Conservation (phyloP, 1,140 invertebrate genomes). For the Lepidurus arcticus region DNA sequence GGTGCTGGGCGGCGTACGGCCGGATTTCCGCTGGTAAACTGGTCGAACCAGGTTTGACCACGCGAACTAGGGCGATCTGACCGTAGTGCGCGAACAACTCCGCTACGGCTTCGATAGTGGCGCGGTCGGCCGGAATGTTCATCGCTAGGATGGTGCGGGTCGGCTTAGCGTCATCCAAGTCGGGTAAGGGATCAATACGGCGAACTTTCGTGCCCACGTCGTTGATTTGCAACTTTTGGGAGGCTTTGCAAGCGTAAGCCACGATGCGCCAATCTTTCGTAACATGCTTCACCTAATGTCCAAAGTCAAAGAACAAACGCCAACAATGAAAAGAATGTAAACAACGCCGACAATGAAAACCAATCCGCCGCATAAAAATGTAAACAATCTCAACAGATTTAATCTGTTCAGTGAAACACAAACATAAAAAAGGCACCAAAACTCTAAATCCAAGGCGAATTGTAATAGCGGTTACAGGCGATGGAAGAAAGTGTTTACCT, state of each 20-base stretch:
- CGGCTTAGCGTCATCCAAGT: constrained; percentile 78
- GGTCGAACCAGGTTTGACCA: constrained; percentile 76
- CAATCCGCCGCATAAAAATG: too few species aligned
- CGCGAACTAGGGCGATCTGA: constrained; percentile 77
- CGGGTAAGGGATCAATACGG: constrained; percentile 73
- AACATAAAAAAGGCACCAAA: too few species aligned
- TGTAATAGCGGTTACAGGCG: too few species aligned
- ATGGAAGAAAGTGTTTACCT: constrained; percentile 51
- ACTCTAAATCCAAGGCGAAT: too few species aligned
- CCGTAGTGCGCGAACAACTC: constrained; percentile 79
- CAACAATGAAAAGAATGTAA: constrained; percentile 19
- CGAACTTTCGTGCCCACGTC: constrained; percentile 84
- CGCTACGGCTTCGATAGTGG: constrained; percentile 78
- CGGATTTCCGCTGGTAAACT: constrained; percentile 74
- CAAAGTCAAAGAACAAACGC: neutral
- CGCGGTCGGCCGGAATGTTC: constrained; percentile 71
- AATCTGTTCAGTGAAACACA: too few species aligned
- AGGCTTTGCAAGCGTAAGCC: constrained; percentile 69
- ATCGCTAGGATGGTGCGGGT: constrained; percentile 84
- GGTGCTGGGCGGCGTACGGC: constrained; percentile 81
- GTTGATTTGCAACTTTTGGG: constrained; percentile 80
- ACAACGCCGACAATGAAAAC: too few species aligned
- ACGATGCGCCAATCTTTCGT: constrained; percentile 90
- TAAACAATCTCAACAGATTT: too few species aligned
- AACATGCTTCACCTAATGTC: constrained; percentile 60